Percentiles rank a stretch among this genome's conserved stretches.
Evolutionary conservation across 2,888 invertebrate species (phyloP).

Genomic region (Brassicogethes aeneus): DNA sequence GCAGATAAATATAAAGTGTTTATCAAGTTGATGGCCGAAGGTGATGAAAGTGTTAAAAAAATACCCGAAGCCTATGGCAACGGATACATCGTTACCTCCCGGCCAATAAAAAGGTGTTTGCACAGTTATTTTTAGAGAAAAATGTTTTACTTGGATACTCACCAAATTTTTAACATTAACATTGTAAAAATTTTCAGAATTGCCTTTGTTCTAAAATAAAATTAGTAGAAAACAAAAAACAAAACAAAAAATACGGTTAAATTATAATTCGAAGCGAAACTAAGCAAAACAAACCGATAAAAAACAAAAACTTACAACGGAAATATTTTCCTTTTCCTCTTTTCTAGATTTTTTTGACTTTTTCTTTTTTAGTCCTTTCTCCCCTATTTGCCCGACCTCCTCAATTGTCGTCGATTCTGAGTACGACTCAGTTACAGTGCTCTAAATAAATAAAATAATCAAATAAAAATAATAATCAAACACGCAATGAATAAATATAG

Average conservation of each 20-base stretch:
- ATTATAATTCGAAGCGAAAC: constrained; percentile 8
- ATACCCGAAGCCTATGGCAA: too few relatives aligned
- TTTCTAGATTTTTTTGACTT: constrained; percentile 56
- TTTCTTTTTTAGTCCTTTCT: constrained; percentile 43
- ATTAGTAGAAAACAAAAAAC: constrained; percentile 24
- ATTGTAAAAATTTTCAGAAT: constrained; percentile 44
- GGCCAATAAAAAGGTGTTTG: too few relatives aligned
- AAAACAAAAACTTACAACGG: constrained; percentile 48
- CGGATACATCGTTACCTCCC: too few relatives aligned
- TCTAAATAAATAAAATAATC: constrained; percentile 30
- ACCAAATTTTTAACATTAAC: constrained; percentile 57
- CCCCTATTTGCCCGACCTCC: constrained; percentile 26
- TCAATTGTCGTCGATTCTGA: constrained; percentile 35
- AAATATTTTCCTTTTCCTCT: constrained; percentile 59
- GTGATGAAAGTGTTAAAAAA: too few relatives aligned
- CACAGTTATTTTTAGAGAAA: too few relatives aligned
- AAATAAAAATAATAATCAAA: constrained; percentile 5
- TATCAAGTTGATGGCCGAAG: too few relatives aligned
- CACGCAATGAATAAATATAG: constrained; percentile 9
- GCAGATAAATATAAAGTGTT: too few relatives aligned
- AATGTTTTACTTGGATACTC: constrained; percentile 33
- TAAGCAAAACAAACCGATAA: constrained; percentile 14
- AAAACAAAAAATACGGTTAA: constrained; percentile 21
- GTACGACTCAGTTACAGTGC: constrained; percentile 35
- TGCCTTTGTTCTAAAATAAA: constrained; percentile 39